Percentiles rank a stretch among this genome's conserved stretches.
phyloP scores from a whole-genome alignment of 2,888 invertebrate species.

The Heliconius hortense region DNA sequence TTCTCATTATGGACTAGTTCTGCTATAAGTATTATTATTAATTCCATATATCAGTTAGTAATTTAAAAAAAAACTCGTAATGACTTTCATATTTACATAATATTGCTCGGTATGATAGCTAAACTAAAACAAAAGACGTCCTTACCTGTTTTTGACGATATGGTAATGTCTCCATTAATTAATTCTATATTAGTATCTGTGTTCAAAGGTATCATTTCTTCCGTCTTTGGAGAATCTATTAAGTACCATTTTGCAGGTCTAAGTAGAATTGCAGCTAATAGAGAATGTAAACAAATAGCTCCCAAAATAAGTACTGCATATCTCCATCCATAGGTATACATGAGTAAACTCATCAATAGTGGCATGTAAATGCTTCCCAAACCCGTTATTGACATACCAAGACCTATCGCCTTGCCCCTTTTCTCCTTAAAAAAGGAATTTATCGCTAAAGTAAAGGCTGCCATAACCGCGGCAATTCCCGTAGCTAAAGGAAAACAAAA shows the following conservation, averaged over 20 bases:
- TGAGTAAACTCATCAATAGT: conserved; percentile 79
- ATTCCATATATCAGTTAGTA: background rate
- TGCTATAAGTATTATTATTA: background rate
- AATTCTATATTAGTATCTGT: conserved; percentile 58
- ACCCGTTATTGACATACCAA: conserved; percentile 85
- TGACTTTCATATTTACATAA: background rate
- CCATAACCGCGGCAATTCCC: conserved; percentile 83
- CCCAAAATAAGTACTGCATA: conserved; percentile 84
- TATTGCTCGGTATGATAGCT: background rate
- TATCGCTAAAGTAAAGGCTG: conserved; percentile 83
- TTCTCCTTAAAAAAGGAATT: conserved; percentile 85
- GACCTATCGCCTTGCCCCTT: conserved; percentile 83
- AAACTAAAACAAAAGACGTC: background rate
- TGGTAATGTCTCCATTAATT: conserved; percentile 59
- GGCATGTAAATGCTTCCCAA: conserved; percentile 86
- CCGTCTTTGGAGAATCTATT: conserved; percentile 59
- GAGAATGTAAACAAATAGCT: conserved; percentile 83
- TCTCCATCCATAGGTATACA: conserved; percentile 81
- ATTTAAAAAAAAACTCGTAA: background rate
- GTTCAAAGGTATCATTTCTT: conserved; percentile 66
- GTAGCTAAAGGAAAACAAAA: conserved; percentile 75
- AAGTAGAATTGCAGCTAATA: conserved; percentile 82
- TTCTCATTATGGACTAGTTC: background rate
- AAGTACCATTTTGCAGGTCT: conserved; percentile 87
- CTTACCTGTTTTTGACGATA: conserved; percentile 61